phyloP scores from a whole-genome alignment of 2,888 invertebrate genomes.

The Anodontia alba region DNA sequence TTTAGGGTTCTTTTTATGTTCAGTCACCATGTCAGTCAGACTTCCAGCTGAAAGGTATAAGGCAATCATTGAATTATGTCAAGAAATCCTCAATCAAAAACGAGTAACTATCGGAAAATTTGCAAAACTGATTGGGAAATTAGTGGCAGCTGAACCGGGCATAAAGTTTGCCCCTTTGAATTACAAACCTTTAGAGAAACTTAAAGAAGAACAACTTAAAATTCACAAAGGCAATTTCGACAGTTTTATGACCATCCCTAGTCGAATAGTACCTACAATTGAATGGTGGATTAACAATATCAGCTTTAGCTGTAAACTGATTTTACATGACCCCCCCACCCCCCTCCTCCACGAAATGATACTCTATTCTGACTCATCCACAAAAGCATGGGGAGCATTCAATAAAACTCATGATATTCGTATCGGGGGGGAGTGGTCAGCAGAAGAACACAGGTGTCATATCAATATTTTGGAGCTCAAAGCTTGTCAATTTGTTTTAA shows the following conservation, averaged over 20 bases:
- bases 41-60: conserved; percentile 27
- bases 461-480: conserved; percentile 25
- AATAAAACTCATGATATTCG: conserved; percentile 2
- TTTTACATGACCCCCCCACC: not conserved
- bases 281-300: conserved; percentile 26
- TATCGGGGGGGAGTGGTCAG: conserved; percentile 10
- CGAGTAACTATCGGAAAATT: conserved; percentile 38
- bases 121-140: conserved; percentile 45
- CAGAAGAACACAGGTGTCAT: conserved; percentile 5
- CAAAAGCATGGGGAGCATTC: conserved; percentile 19
- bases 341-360: not conserved
- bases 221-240: conserved; percentile 11
- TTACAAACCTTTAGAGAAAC: conserved; percentile 51
- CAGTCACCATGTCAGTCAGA: not conserved
- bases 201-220: conserved; percentile 45
- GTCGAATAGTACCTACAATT: not conserved
- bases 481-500: conserved; percentile 20
- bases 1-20: conserved; percentile 54
- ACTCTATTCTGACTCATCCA: conserved; percentile 17
- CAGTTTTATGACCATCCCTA: conserved; percentile 29
- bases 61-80: not conserved
- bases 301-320: not conserved
- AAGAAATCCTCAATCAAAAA: not conserved
- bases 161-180: conserved; percentile 51
- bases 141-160: conserved; percentile 52